These are phyloP conservation scores for Leptinotarsa juncta DNA, from an alignment of 2,888 invertebrate species.

Conservation along the genomic window DNA sequence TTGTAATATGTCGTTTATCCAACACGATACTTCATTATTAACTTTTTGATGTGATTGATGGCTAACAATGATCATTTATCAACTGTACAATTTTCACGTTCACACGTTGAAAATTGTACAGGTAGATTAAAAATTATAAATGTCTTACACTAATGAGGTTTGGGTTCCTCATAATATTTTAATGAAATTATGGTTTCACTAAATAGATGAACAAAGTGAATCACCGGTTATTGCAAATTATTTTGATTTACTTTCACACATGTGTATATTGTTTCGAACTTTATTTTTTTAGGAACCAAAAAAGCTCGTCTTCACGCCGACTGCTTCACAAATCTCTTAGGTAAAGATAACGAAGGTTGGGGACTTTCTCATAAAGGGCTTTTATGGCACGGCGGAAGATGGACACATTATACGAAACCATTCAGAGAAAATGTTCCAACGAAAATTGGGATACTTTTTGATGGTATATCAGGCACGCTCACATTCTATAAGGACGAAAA, in stretches of 20 bases:
- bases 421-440: conserved; percentile 78
- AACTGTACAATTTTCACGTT: too few relatives aligned
- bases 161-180: too few relatives aligned
- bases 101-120: too few relatives aligned
- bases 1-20: too few relatives aligned
- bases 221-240: not conserved
- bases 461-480: conserved; percentile 76
- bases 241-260: not conserved
- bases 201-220: not conserved
- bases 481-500: conserved; percentile 79
- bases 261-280: not conserved
- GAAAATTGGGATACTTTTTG: conserved; percentile 75
- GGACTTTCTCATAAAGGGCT: conserved; percentile 80
- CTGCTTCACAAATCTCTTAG: conserved; percentile 77
- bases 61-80: too few relatives aligned
- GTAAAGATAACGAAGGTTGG: conserved; percentile 79
- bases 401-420: conserved; percentile 74
- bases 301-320: conserved; percentile 71
- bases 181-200: not conserved
- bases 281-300: conserved; percentile 50
- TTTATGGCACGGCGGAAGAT: conserved; percentile 76
- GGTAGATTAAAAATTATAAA: too few relatives aligned
- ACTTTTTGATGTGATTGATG: too few relatives aligned
- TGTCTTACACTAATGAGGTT: too few relatives aligned
- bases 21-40: too few relatives aligned